Evolutionary conservation across 2,797 vertebrate species (phyloP), one percentile per base, ranked within the genome.

Genomic region (Hydrophis major): DNA sequence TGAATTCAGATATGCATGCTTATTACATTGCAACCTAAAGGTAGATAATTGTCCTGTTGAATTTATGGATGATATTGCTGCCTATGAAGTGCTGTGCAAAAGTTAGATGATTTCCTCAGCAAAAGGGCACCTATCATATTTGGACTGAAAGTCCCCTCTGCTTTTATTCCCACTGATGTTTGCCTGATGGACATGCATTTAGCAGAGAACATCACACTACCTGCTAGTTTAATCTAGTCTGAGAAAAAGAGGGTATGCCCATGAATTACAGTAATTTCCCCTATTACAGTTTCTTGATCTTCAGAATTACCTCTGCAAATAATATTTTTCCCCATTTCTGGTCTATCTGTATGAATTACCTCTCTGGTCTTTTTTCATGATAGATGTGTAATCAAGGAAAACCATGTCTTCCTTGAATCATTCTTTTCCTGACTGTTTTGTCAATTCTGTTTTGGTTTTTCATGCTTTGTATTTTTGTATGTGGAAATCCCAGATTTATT

Each of bases 161-260:
- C 57, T 61, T 47, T 94, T 83, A 93, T 94, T 89, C 10, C 78
- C 89, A 13, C 4, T 90, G 6, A 42, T 88, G 10, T 0, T 74
- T 93, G 91, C 78, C 89, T 50, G 56, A 91, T 69, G 88, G 95
- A 95, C 95, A 92, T 55, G 95, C 20, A 96, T 94, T 95, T 95
- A 94, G 47, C 55, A 25, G 92, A 94, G 91, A 96, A 69, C 83
- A 50, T 10, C 92, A 86, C 10, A 7, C 6, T 55, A 18, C 16
- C 53, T 95, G 37, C 89, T 7, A 90, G 83, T 18, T 8, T 28
- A 78, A 12, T 60, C 88, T 90, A n/a, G 93, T 93, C 91, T 87
- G 94, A 96, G 93, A 69, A 22, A 25, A 59, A 6, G 83, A 88
- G 83, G 89, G 18, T 87, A 69, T 74, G 16, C 16, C 90, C 6